These are phyloP conservation scores for Cercocebus atys DNA, from an alignment of 2,113 vertebrate genomes.

Conservation along the genomic window DNA sequence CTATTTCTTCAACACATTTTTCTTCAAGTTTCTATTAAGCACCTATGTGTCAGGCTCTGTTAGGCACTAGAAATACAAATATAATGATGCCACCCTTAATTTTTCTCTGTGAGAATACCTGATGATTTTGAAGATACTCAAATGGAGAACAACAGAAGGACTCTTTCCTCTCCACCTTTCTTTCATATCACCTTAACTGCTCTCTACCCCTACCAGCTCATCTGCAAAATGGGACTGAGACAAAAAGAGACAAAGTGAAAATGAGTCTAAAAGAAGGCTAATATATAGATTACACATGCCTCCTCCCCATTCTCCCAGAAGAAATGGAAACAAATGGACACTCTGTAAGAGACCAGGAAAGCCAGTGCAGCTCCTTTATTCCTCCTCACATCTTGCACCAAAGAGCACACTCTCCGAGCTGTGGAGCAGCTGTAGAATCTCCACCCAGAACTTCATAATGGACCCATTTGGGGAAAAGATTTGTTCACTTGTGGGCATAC, in stretches of 20 bases:
- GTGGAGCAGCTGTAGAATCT: not conserved
- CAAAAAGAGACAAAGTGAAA: not conserved
- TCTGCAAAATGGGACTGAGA: not conserved
- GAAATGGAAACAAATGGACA: not conserved
- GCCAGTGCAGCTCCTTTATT: not conserved
- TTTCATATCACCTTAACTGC: not conserved
- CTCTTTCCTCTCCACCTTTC: not conserved
- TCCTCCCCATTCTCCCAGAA: not conserved
- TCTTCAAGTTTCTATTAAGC: not conserved
- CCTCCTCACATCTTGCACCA: not conserved
- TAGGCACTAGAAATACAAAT: conserved; percentile 12
- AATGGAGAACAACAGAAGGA: not conserved
- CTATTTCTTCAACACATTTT: not conserved
- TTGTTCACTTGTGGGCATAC: not conserved
- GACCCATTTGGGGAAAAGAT: not conserved
- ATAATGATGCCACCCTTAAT: not conserved
- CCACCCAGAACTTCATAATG: not conserved
- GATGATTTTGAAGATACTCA: not conserved
- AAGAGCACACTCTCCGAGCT: not conserved
- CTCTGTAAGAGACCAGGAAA: not conserved
- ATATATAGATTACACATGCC: not conserved
- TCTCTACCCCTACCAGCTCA: not conserved
- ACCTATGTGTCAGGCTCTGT: not conserved
- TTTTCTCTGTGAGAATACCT: not conserved
- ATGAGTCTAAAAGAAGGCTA: not conserved